Evolutionary conservation across 2,797 vertebrate genomes (phyloP), one percentile per base, ranked within the genome.

Genomic region (Melanotaenia boesemani): DNA sequence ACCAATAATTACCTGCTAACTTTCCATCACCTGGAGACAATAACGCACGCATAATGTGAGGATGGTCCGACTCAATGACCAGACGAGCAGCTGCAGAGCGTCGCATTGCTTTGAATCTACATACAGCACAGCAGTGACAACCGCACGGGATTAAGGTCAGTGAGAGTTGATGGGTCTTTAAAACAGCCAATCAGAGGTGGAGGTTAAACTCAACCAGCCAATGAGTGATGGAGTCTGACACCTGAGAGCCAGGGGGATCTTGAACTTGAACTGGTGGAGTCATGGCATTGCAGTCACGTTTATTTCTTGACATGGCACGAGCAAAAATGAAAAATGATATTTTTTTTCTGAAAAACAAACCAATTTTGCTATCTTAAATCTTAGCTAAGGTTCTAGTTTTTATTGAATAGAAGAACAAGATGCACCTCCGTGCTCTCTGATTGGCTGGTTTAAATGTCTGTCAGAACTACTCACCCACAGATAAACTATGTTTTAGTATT

Each of bases 121-220:
- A 79, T 79, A 76, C 78, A 80, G 58, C 76, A 70, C 61, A 77
- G 71, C 85, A 76, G 62, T 80, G 84, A 83, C 30, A 41, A 67
- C 72, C 41, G 64, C 65, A 11, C 65, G 67, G 74, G 88, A 89
- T 91, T 91, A 88, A 85, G 76, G 87, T 90, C 89, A 88, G 77
- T 63, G 74, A 79, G 73, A 62, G 77, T 63, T 84, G 85, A 90
- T 74, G 36, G 64, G 74, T 65, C 39, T 76, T 54, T 70, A 67
- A 78, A 86, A 64, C 83, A 79, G 82, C 87, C 89, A 89, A 85
- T 92, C 83, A 80, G 84, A 88, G 54, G 66, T 70, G n/a, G 56
- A 52, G 32, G 24, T 58, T 61, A 32, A 69, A 37, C 12, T 5
- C 34, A 46, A 61, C 78, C 12, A 70, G 24, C 66, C 46, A 56